Evolutionary conservation across 2,113 vertebrate species (phyloP).

Genomic region (Ceuthmochares aereus): DNA sequence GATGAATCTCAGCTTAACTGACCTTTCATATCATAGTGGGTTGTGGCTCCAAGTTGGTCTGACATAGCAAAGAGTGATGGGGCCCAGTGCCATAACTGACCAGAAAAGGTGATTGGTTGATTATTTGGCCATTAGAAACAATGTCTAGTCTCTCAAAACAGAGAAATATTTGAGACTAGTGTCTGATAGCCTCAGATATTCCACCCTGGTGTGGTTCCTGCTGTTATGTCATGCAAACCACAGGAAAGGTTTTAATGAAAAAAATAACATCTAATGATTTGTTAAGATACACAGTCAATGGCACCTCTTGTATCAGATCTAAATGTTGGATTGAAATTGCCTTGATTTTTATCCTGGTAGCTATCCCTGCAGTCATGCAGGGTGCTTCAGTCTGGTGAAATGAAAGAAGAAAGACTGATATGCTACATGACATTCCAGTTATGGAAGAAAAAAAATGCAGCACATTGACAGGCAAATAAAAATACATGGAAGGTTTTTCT

Average conservation of each 20-base stretch:
- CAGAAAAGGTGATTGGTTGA: background rate
- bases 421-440: slow-evolving; percentile 29
- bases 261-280: background rate
- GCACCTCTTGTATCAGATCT: background rate
- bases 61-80: background rate
- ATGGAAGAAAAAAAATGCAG: background rate
- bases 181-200: background rate
- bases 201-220: background rate
- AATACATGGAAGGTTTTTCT: slow-evolving; percentile 47
- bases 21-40: background rate
- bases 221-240: background rate
- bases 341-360: background rate
- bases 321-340: background rate
- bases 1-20: background rate
- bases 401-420: slow-evolving; percentile 26
- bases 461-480: slow-evolving; percentile 60
- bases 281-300: background rate
- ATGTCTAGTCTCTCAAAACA: background rate
- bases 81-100: background rate
- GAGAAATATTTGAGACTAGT: background rate
- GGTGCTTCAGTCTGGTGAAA: background rate
- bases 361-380: background rate
- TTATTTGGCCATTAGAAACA: background rate
- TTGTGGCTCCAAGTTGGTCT: background rate
- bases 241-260: background rate